Conservation (phyloP, 2,113 vertebrate species). For the Ondatra zibethicus region DNA sequence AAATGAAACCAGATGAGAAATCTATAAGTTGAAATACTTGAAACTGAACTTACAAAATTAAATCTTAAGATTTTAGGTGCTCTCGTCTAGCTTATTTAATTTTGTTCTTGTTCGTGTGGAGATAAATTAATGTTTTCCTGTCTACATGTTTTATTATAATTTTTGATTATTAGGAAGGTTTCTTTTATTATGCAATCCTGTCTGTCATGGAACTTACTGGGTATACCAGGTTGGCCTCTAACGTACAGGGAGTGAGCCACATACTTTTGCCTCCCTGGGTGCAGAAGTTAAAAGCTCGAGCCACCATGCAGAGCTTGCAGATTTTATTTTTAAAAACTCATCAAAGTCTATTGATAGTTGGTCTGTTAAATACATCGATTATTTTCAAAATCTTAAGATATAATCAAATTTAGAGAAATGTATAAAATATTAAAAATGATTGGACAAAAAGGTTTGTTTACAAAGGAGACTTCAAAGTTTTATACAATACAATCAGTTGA, state of each 20-base stretch:
- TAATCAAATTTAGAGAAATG: background rate
- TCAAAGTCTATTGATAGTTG: background rate
- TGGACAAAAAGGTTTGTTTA: background rate
- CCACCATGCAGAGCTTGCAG: background rate
- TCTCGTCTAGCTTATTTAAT: conserved; percentile 30
- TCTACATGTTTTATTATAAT: background rate
- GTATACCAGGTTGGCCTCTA: background rate
- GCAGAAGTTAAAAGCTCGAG: background rate
- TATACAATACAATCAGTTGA: conserved; percentile 4
- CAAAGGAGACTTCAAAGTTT: background rate
- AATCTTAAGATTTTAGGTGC: background rate
- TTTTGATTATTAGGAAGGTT: background rate
- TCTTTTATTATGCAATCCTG: background rate
- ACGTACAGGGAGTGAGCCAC: background rate
- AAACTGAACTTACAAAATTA: background rate
- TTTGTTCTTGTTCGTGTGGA: background rate
- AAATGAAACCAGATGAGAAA: background rate
- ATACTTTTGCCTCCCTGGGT: background rate
- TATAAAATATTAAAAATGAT: background rate
- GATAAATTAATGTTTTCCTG: background rate
- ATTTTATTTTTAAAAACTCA: conserved; percentile 27
- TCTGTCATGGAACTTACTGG: background rate
- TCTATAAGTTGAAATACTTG: conserved; percentile 8
- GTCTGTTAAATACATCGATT: background rate
- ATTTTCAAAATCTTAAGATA: background rate